A percentile compares a stretch with the other conserved stretches of the same genome.
phyloP scores from a whole-genome alignment of 2,888 invertebrate genomes.

The Eupsilia transversa region DNA sequence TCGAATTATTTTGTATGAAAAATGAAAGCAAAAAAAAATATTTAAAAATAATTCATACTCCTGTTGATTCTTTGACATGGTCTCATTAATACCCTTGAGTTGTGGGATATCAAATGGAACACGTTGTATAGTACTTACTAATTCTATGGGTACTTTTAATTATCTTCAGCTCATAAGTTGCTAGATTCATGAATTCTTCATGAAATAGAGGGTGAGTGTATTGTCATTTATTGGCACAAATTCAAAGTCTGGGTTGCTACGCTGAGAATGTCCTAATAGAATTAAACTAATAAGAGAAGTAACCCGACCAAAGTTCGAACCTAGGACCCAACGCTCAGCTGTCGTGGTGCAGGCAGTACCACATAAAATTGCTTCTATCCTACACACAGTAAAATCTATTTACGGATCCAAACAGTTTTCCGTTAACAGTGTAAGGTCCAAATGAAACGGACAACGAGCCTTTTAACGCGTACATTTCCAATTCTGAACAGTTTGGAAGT shows the following conservation, averaged over 20 bases:
- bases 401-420: background rate
- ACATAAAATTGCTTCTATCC: background rate
- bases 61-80: too few relatives aligned
- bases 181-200: too few relatives aligned
- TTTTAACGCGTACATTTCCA: constrained; percentile 32
- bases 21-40: too few relatives aligned
- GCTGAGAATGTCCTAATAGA: background rate
- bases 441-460: constrained; percentile 10
- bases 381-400: background rate
- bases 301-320: background rate
- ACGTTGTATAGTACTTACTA: too few relatives aligned
- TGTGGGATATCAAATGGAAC: too few relatives aligned
- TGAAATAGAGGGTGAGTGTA: too few relatives aligned
- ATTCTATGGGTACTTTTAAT: too few relatives aligned
- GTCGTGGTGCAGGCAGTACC: background rate
- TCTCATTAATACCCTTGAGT: too few relatives aligned
- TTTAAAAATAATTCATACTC: too few relatives aligned
- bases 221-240: background rate
- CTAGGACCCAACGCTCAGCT: background rate
- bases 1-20: too few relatives aligned
- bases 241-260: background rate
- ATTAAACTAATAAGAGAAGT: background rate
- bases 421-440: background rate
- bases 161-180: too few relatives aligned
- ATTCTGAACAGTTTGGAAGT: constrained; percentile 19